phyloP scores from a whole-genome alignment of 2,888 invertebrate species.

The Ormyrus rosae region DNA sequence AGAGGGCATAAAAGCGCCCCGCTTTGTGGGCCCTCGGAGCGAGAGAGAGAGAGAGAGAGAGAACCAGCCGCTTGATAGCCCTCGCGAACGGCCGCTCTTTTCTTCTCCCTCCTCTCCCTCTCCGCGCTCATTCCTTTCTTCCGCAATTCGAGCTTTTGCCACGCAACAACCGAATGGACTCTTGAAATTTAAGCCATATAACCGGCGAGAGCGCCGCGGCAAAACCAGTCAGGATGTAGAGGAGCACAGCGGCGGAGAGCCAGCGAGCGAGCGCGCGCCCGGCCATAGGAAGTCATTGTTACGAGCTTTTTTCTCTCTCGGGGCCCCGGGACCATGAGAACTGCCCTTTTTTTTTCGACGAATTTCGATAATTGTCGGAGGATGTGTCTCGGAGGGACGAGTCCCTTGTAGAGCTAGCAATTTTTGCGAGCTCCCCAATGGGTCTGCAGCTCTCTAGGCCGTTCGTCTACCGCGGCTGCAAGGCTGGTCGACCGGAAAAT shows the following conservation, averaged over 20 bases:
- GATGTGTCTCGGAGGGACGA: no score
- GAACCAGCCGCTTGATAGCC: slow-evolving; percentile 31
- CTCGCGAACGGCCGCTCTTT: slow-evolving; percentile 40
- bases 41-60: slow-evolving; percentile 13
- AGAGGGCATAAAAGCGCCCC: slow-evolving; percentile 45
- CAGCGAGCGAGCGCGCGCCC: no score
- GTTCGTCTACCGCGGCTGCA: no score
- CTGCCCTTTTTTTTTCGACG: slow-evolving; percentile 23
- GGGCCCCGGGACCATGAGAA: slow-evolving; percentile 17
- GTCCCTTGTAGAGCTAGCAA: no score
- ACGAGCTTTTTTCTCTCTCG: slow-evolving; percentile 6
- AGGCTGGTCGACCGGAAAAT: no score
- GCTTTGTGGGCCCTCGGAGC: slow-evolving; percentile 33
- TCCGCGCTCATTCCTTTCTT: slow-evolving; percentile 56
- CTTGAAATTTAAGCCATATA: slow-evolving; percentile 51
- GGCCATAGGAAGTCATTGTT: slow-evolving; percentile 43
- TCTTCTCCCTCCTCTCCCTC: slow-evolving; percentile 34
- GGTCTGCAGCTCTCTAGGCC: no score
- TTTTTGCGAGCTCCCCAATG: no score
- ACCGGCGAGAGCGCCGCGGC: neutral
- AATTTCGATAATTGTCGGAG: slow-evolving; percentile 23
- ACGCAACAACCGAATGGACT: slow-evolving; percentile 44
- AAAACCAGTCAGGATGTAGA: slow-evolving; percentile 32
- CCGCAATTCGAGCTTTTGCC: slow-evolving; percentile 56
- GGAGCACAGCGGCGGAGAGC: neutral